Percentiles rank a stretch among this genome's conserved stretches.
Conservation (phyloP, 2,113 vertebrate genomes). For the Eulemur rufifrons region DNA sequence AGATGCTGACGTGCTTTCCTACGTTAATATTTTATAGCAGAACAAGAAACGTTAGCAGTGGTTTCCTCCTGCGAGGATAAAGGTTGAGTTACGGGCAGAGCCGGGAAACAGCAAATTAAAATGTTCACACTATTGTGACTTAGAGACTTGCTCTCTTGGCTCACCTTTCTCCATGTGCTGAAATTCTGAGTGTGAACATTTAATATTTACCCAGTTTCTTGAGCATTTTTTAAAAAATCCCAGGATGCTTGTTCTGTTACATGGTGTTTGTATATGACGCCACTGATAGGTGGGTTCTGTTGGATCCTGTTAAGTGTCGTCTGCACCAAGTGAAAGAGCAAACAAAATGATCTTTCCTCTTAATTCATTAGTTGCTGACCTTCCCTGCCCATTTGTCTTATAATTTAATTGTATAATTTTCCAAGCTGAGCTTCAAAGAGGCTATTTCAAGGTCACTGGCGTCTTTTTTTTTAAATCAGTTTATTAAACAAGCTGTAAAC, state of each 20-base stretch:
- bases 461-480: background rate
- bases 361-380: background rate
- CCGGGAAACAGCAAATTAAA: background rate
- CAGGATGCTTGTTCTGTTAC: background rate
- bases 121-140: background rate
- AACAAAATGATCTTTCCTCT: background rate
- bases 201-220: background rate
- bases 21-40: background rate
- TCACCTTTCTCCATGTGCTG: background rate
- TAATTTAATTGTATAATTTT: background rate
- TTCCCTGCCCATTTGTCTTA: background rate
- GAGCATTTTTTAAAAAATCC: background rate
- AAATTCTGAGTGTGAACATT: background rate
- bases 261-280: background rate
- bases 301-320: background rate
- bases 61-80: background rate
- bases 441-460: background rate
- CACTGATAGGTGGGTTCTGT: background rate
- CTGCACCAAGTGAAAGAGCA: background rate
- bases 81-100: background rate
- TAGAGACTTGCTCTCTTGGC: background rate
- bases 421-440: background rate
- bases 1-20: background rate
- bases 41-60: background rate
- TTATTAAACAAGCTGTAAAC: background rate